Percentiles rank a stretch among this genome's conserved stretches.
Evolutionary conservation across 2,888 invertebrate species (phyloP).

Genomic region (Andrena bucephala): DNA sequence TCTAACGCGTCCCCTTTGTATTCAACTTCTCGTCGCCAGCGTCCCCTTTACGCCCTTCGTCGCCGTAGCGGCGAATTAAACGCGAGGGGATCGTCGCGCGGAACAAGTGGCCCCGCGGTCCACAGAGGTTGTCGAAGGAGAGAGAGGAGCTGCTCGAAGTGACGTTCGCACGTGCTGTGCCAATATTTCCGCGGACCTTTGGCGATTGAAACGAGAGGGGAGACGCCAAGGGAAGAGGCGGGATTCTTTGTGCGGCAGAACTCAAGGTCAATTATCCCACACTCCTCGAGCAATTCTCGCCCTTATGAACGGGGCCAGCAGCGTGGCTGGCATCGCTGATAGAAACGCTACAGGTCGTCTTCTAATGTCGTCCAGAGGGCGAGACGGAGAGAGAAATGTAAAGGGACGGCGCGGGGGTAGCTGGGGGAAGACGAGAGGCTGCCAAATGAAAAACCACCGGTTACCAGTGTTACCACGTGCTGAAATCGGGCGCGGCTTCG

Average conservation of each 20-base stretch:
- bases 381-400: constrained; percentile 7
- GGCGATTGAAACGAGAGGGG: neutral
- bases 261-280: constrained; percentile 14
- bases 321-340: constrained; percentile 60
- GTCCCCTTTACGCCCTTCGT: neutral
- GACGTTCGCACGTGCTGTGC: neutral
- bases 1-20: neutral
- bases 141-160: neutral
- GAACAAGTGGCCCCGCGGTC: too few relatives aligned
- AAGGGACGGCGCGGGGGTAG: neutral
- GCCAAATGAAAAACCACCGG: constrained; percentile 25
- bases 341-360: constrained; percentile 66
- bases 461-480: constrained; percentile 28
- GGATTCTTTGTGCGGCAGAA: neutral
- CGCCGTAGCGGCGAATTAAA: neutral
- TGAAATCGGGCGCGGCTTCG: neutral
- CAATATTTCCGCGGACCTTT: too few relatives aligned
- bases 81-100: neutral
- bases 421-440: constrained; percentile 1
- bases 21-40: neutral
- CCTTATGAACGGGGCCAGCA: constrained; percentile 28
- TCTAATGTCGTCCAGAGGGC: constrained; percentile 41
- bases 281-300: constrained; percentile 33
- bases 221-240: neutral
- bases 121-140: too few relatives aligned